Evolutionary conservation across 1,140 invertebrate genomes (phyloP).

Genomic region (Bathynomus jamesi): DNA sequence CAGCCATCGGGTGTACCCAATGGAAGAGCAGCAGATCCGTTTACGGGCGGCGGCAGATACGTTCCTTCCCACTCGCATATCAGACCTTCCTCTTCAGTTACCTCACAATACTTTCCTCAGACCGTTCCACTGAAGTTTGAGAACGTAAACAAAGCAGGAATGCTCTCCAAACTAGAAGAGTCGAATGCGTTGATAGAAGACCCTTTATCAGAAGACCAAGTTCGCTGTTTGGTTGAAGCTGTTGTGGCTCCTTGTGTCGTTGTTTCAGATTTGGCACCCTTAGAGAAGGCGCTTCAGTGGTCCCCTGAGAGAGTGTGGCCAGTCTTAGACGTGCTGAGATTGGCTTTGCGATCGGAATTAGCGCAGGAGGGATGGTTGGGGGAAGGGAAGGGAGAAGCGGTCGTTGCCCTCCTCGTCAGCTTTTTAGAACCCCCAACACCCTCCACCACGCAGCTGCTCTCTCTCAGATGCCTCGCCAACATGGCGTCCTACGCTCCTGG

Average conservation of each 20-base stretch:
- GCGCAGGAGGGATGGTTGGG: constrained; percentile 26
- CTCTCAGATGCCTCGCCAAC: constrained; percentile 28
- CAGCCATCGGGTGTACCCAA: not conserved
- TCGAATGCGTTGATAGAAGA: constrained; percentile 33
- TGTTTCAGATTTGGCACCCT: constrained; percentile 49
- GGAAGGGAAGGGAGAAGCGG: constrained; percentile 8
- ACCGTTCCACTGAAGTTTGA: constrained; percentile 23
- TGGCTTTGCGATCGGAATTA: constrained; percentile 55
- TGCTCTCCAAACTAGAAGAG: constrained; percentile 44
- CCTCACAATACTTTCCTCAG: constrained; percentile 28
- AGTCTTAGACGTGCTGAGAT: constrained; percentile 69
- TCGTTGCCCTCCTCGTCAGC: constrained; percentile 15
- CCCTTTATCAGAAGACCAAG: constrained; percentile 14
- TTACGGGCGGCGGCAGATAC: constrained; percentile 42
- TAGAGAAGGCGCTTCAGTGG: constrained; percentile 65
- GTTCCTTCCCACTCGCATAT: not conserved
- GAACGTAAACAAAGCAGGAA: constrained; percentile 40
- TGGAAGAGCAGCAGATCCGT: constrained; percentile 40
- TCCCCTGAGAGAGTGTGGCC: constrained; percentile 76
- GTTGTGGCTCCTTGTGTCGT: constrained; percentile 30
- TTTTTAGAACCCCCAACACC: constrained; percentile 19
- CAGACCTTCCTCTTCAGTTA: constrained; percentile 30
- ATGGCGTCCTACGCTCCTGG: constrained; percentile 24
- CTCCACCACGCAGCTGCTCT: constrained; percentile 20
- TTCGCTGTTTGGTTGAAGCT: constrained; percentile 7